These are phyloP conservation scores for Nephotettix cincticeps DNA, from an alignment of 1,140 invertebrate species.

Conservation along the genomic window DNA sequence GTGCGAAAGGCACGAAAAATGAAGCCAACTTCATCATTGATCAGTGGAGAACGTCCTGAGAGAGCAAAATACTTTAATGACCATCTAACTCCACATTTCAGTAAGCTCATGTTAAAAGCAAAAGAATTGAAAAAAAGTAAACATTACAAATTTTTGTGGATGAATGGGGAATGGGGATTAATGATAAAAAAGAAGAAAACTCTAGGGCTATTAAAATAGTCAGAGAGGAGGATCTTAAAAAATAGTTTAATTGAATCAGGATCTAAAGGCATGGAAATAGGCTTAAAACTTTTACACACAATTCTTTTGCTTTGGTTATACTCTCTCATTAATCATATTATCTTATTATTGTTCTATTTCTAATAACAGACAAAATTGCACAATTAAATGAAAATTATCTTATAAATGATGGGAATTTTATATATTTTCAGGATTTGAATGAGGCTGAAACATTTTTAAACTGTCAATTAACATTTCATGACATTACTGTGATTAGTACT, in stretches of 20 bases:
- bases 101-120: conserved; percentile 1
- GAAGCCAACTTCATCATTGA: not conserved
- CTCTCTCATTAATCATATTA: not conserved
- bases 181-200: no score
- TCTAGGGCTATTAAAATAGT: not conserved
- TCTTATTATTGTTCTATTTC: no score
- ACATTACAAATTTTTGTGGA: conserved; percentile 5
- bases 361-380: no score
- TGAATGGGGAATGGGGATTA: conserved; percentile 4
- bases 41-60: not conserved
- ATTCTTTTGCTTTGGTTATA: not conserved
- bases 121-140: conserved; percentile 20
- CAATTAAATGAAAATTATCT: not conserved
- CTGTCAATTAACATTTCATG: not conserved
- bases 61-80: conserved; percentile 7
- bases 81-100: conserved; percentile 15
- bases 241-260: not conserved
- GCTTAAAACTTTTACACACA: not conserved
- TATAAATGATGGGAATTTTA: no score
- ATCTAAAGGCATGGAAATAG: not conserved
- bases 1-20: not conserved
- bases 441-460: not conserved
- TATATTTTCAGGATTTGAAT: not conserved
- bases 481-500: not conserved
- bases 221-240: not conserved